Percentiles rank a stretch among this genome's conserved stretches.
phyloP scores from a whole-genome alignment of 2,888 invertebrate species.

The Hirtodrosophila duncani region DNA sequence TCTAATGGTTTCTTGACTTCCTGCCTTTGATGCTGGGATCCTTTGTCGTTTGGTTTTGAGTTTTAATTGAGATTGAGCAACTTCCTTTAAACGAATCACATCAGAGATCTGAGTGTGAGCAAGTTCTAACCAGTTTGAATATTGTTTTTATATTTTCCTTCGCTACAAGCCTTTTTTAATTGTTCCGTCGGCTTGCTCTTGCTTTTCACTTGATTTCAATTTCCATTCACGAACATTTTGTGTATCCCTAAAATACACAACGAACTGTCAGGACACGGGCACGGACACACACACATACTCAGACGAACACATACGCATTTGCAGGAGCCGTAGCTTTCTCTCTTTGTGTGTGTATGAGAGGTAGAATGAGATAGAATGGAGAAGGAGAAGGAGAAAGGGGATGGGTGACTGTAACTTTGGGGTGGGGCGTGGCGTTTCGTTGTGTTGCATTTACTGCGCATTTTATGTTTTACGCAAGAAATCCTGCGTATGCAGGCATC shows the following conservation, averaged over 20 bases:
- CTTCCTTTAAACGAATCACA: no score
- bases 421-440: constrained; percentile 65
- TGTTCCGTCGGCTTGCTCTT: constrained; percentile 10
- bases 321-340: no score
- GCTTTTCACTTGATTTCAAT: constrained; percentile 47
- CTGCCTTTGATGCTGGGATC: neutral
- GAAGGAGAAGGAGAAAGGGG: no score
- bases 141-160: no score
- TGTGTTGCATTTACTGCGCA: constrained; percentile 68
- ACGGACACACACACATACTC: constrained; percentile 14
- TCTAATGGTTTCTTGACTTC: constrained; percentile 2
- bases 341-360: no score
- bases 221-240: constrained; percentile 57
- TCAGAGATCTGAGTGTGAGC: no score
- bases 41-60: constrained; percentile 8
- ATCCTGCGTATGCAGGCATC: no score
- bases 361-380: no score
- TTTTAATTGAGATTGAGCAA: no score
- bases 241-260: constrained; percentile 67
- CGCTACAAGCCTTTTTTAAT: neutral
- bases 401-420: no score
- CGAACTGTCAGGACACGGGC: constrained; percentile 34
- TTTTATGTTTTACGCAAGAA: constrained; percentile 64
- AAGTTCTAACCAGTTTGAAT: no score
- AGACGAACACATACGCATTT: constrained; percentile 12